Evolutionary conservation across 2,113 vertebrate genomes (phyloP).

Genomic region (Phaethon lepturus): DNA sequence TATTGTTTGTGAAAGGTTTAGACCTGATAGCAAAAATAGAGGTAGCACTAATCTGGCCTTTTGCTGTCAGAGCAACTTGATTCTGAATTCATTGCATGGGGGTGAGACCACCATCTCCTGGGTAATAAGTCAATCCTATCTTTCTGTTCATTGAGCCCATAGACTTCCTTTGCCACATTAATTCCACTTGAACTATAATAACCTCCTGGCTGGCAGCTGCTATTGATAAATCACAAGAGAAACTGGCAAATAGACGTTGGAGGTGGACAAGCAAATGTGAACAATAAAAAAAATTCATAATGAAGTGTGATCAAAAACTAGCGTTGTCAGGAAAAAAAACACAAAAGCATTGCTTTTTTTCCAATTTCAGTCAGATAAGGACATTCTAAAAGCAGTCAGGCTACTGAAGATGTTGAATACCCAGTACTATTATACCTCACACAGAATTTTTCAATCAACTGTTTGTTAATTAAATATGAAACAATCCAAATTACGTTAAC

Average conservation of each 20-base stretch:
- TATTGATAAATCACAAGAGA: conserved; percentile 41
- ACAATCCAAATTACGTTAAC: conserved; percentile 12
- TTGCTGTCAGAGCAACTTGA: conserved; percentile 55
- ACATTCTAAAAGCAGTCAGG: neutral
- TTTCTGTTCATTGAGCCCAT: conserved; percentile 47
- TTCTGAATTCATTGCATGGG: conserved; percentile 29
- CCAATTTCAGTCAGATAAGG: neutral
- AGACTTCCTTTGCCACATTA: conserved; percentile 42
- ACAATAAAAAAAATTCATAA: conserved; percentile 32
- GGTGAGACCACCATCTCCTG: conserved; percentile 25
- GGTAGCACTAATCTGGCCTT: conserved; percentile 46
- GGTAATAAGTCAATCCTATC: conserved; percentile 56
- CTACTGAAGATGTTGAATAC: neutral
- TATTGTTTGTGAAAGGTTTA: conserved; percentile 53
- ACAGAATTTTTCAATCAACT: conserved; percentile 29
- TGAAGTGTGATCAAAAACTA: neutral
- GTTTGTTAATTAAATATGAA: conserved; percentile 48
- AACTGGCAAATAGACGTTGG: neutral
- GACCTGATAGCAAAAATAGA: conserved; percentile 39
- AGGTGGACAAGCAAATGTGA: conserved; percentile 18
- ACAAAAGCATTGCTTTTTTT: neutral
- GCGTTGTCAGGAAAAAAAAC: neutral
- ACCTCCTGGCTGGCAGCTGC: conserved; percentile 5
- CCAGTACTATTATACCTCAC: neutral
- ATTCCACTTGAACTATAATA: conserved; percentile 59